Conservation (phyloP, 2,888 invertebrate genomes). For the Agonopterix alstromeriana region DNA sequence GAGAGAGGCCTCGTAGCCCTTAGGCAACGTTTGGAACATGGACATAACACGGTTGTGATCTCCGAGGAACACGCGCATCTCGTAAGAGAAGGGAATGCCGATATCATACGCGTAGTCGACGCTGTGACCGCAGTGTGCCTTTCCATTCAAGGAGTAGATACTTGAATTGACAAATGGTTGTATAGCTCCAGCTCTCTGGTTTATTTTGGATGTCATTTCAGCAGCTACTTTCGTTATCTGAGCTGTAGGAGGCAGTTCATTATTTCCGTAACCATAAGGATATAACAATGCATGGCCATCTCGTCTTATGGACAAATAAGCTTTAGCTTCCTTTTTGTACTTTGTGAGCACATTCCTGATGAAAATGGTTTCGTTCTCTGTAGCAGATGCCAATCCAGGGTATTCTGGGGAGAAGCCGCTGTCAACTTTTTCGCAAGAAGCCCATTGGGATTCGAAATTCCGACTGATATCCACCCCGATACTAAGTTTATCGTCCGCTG, state of each 20-base stretch:
- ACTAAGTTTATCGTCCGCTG: conserved; percentile 22
- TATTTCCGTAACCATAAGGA: conserved; percentile 76
- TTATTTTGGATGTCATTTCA: conserved; percentile 41
- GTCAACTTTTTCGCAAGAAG: conserved; percentile 24
- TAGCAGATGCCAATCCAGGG: conserved; percentile 75
- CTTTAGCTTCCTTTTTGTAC: conserved; percentile 63
- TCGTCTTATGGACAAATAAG: conserved; percentile 84
- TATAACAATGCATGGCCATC: conserved; percentile 80
- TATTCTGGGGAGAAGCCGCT: conserved; percentile 50
- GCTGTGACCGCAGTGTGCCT: conserved; percentile 51
- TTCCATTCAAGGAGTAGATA: conserved; percentile 39
- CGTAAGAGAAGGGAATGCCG: conserved; percentile 38
- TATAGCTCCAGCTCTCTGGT: conserved; percentile 41
- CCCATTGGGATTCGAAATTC: conserved; percentile 54
- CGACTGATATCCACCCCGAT: conserved; percentile 54
- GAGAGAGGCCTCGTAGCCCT: conserved; percentile 40
- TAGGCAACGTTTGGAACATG: conserved; percentile 49
- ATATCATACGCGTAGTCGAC: conserved; percentile 48
- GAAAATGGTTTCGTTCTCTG: conserved; percentile 80
- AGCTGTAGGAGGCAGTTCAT: conserved; percentile 9
- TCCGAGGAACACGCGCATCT: conserved; percentile 58
- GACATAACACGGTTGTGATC: conserved; percentile 35
- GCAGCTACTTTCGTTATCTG: conserved; percentile 29
- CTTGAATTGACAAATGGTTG: conserved; percentile 42
- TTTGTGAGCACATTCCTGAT: conserved; percentile 73